Percentiles rank a stretch among this genome's conserved stretches.
Conservation (phyloP, 2,797 vertebrate genomes). For the Liparis tanakae region DNA sequence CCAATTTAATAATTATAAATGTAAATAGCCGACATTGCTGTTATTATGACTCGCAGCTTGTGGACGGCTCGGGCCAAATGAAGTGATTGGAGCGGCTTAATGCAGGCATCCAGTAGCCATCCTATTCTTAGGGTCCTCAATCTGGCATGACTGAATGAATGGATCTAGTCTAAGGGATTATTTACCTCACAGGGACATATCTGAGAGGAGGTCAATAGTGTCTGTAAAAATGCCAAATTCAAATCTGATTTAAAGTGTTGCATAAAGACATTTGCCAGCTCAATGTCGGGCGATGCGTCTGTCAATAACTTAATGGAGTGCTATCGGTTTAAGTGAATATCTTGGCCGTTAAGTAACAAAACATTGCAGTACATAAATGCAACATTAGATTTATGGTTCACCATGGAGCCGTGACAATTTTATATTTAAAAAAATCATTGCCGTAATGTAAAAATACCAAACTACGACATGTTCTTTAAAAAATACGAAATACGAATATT, state of each 20-base stretch:
- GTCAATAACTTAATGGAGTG: not conserved
- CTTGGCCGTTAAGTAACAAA: not conserved
- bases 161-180: constrained; percentile 1
- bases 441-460: not conserved
- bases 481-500: not conserved
- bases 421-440: not conserved
- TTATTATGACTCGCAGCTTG: not conserved
- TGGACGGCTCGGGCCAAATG: not conserved
- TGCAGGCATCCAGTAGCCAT: not conserved
- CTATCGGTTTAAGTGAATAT: not conserved
- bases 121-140: constrained; percentile 12
- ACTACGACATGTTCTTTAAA: not conserved
- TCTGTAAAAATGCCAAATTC: not conserved
- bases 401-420: not conserved
- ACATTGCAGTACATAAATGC: constrained; percentile 8
- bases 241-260: not conserved
- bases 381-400: not conserved
- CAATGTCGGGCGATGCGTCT: not conserved
- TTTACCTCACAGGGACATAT: constrained; percentile 3
- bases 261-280: not conserved
- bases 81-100: not conserved
- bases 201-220: not conserved
- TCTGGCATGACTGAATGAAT: constrained; percentile 18
- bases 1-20: not conserved
- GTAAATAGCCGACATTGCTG: not conserved